Percentiles rank a stretch among this genome's conserved stretches.
phyloP scores from a whole-genome alignment of 2,797 vertebrate species.

The Myotis vivesi region DNA sequence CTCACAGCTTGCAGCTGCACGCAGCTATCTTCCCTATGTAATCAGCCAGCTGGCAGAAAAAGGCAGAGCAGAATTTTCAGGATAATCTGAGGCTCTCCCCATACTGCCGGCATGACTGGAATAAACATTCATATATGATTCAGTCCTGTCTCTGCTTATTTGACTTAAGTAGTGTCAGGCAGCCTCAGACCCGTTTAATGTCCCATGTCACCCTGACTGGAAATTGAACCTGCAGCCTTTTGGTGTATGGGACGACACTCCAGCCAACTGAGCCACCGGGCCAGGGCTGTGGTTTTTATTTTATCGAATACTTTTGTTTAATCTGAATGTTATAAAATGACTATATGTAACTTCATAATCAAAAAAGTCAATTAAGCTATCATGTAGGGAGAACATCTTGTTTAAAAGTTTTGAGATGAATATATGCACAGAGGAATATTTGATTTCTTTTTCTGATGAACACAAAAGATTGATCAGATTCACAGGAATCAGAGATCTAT shows the following conservation, averaged over 20 bases:
- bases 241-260: not conserved
- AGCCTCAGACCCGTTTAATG: too few relatives aligned
- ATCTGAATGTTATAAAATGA: not conserved
- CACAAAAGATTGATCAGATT: not conserved
- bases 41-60: too few relatives aligned
- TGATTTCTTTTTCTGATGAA: constrained; percentile 12
- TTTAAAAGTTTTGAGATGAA: not conserved
- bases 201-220: not conserved
- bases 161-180: too few relatives aligned
- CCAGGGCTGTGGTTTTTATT: not conserved
- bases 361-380: not conserved
- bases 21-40: too few relatives aligned
- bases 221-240: not conserved
- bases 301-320: constrained; percentile 12
- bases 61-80: too few relatives aligned
- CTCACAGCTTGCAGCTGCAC: too few relatives aligned
- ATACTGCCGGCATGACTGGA: too few relatives aligned
- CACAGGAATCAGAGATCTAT: not conserved
- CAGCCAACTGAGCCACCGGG: not conserved
- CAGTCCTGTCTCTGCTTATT: too few relatives aligned
- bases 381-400: not conserved
- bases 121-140: too few relatives aligned
- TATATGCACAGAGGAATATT: not conserved
- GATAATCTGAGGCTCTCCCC: too few relatives aligned
- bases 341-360: not conserved